Evolutionary conservation across 2,113 vertebrate genomes (phyloP).

Genomic region (Pterocles burchelli): DNA sequence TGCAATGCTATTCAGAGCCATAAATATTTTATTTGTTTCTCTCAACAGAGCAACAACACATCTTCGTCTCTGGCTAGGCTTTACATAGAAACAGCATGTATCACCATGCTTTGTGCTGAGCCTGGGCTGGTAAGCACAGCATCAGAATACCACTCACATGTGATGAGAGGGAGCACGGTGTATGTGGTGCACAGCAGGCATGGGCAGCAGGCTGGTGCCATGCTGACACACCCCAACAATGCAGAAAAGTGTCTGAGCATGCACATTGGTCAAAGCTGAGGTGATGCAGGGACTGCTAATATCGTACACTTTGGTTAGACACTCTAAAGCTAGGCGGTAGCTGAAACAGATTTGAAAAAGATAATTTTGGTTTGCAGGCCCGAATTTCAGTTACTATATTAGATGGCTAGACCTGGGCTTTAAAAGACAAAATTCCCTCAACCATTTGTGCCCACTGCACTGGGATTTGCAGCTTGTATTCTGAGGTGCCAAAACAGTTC

Average conservation of each 20-base stretch:
- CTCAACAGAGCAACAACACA: not conserved
- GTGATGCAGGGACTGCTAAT: not conserved
- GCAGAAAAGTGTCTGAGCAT: not conserved
- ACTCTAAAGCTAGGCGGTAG: not conserved
- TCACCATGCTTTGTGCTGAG: not conserved
- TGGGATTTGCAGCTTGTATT: not conserved
- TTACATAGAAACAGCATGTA: not conserved
- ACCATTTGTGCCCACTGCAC: not conserved
- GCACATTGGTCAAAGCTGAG: not conserved
- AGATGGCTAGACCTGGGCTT: not conserved
- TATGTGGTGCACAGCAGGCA: accelerated
- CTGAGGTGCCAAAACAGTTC: not conserved
- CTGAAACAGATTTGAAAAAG: not conserved
- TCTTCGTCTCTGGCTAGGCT: not conserved
- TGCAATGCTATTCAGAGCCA: not conserved
- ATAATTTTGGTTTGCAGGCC: not conserved
- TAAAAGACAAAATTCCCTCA: not conserved
- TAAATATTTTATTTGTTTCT: not conserved
- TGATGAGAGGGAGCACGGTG: not conserved
- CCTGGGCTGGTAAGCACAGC: not conserved
- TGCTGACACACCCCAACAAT: not conserved
- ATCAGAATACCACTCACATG: accelerated
- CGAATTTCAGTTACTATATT: not conserved
- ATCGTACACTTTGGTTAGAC: not conserved
- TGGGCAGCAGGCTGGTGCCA: not conserved